Base-by-base conservation (phyloP, 2,113 vertebrate genomes). In the Sakesphorus luctuosus region DNA sequence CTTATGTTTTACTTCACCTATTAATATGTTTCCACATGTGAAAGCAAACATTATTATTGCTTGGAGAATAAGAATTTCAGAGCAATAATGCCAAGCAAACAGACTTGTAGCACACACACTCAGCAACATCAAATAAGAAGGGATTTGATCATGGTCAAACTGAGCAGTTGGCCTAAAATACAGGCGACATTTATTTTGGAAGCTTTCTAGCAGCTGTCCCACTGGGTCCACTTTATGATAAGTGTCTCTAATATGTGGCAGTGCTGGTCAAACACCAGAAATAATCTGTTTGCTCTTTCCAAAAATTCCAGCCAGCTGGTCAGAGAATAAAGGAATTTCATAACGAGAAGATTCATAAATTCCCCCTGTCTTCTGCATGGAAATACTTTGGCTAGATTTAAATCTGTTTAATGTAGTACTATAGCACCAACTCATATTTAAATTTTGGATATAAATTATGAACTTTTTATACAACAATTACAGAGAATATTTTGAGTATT, bases 231-330 rank as follows among this genome's bases (percentile, higher is more conserved):
- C 69, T 95, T 97, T 81, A 43, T 66, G 19, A 11, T 93, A 95
- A 97, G 91, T 91, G 65, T 89, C 38, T 93, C 93, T 95, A 95
- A 93, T 94, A 84, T 20, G 73, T 68, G 65, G 56, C 89, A 94
- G 26, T 74, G 65, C 65, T 94, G 86, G 80, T 95, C 91, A 94
- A 96, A 95, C 80, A 94, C 47, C 76, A 95, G 83, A 94, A 92
- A 93, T 87, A 78, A 94, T 90, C 81, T 72, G 55, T 46, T 63
- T 56, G 43, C 33, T 86, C 35, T 53, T 89, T 92, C 86, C 83
- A 94, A 84, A 93, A 71, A 67, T 89, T 92, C 73, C 52, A 90
- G 80, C 83, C 95, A 97, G 68, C 76, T 93, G 76, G 76, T 86
- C 72, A 68, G 83, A 90, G 83, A 74, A 90, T 71, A 95, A 93